phyloP scores from a whole-genome alignment of 2,888 invertebrate genomes.

The Osedax fenrisi region DNA sequence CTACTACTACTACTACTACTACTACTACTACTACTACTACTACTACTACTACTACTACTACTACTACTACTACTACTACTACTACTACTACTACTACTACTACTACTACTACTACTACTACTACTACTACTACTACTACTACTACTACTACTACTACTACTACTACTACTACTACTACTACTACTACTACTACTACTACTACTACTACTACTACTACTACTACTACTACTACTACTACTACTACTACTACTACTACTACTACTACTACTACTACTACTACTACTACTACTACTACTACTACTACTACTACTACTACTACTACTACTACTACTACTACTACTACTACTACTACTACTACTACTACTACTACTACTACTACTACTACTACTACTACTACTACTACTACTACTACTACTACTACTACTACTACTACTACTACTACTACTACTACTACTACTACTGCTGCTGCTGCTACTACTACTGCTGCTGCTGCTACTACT shows the following conservation, averaged over 20 bases:
- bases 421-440: neutral
- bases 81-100: neutral
- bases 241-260: constrained; percentile 2
- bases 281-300: neutral
- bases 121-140: neutral
- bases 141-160: neutral
- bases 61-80: neutral
- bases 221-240: neutral
- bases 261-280: neutral
- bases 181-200: constrained; percentile 2
- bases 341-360: neutral
- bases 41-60: neutral
- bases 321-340: constrained; percentile 2
- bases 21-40: neutral
- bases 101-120: neutral
- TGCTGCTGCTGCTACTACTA: neutral
- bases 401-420: neutral
- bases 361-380: neutral
- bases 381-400: neutral
- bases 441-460: neutral
- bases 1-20: neutral
- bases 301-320: constrained; percentile 2
- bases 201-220: neutral
- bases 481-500: neutral
- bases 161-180: neutral